A percentile compares a stretch with the other conserved stretches of the same genome.
These are phyloP conservation scores for Emys orbicularis DNA, from an alignment of 2,797 vertebrate species.

Conservation along the genomic window DNA sequence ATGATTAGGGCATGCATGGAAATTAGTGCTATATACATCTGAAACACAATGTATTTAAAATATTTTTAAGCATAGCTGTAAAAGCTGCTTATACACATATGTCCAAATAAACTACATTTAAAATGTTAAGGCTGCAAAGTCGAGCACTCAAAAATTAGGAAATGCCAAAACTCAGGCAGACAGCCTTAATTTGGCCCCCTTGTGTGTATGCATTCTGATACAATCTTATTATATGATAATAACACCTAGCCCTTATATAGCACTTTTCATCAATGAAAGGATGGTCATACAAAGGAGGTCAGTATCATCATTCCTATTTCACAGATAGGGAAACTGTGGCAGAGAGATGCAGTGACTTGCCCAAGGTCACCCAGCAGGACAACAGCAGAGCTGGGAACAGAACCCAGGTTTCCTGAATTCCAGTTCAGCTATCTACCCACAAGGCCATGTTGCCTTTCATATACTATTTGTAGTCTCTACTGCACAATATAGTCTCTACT, in stretches of 20 bases:
- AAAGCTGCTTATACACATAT: not conserved
- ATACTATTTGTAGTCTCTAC: not conserved
- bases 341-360: not conserved
- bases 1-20: slow-evolving; percentile 94
- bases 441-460: not conserved
- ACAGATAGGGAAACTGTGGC: not conserved
- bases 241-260: not conserved
- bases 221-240: not conserved
- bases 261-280: not conserved
- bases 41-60: slow-evolving; percentile 68
- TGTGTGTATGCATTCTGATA: not conserved
- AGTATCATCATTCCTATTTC: not conserved
- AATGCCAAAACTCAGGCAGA: not conserved
- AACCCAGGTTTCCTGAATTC: not conserved
- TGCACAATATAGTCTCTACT: not conserved
- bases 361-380: not conserved
- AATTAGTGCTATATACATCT: slow-evolving; percentile 99
- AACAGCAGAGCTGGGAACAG: not conserved
- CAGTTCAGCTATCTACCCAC: not conserved
- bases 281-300: not conserved
- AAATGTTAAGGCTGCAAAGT: not conserved
- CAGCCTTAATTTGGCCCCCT: not conserved
- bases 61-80: not conserved
- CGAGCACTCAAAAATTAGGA: not conserved
- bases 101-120: not conserved